Conservation (phyloP, 2,888 invertebrate genomes). For the Dioctria rufipes region DNA sequence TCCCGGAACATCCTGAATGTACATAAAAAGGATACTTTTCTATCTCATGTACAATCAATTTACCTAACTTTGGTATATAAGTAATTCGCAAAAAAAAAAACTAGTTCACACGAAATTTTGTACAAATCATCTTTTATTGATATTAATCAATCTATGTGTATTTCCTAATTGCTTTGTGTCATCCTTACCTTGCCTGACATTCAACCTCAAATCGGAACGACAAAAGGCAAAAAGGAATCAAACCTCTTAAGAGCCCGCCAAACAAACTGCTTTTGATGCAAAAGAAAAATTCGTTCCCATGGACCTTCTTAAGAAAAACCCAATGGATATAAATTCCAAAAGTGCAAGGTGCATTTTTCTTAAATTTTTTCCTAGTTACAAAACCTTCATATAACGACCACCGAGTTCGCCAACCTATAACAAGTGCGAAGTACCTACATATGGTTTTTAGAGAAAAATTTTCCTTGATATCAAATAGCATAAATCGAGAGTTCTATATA, state of each 20-base stretch:
- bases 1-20: no score
- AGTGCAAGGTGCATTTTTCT: slow-evolving; percentile 51
- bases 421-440: no score
- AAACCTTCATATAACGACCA: slow-evolving; percentile 2
- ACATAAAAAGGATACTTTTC: not conserved
- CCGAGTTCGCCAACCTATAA: slow-evolving; percentile 33
- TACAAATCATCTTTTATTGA: slow-evolving; percentile 44
- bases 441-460: not conserved
- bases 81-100: not conserved
- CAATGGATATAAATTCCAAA: slow-evolving; percentile 41
- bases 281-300: slow-evolving; percentile 27
- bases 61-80: not conserved
- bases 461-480: slow-evolving; percentile 29
- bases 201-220: slow-evolving; percentile 7
- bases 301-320: slow-evolving; percentile 52
- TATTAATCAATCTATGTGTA: slow-evolving; percentile 12
- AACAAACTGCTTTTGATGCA: slow-evolving; percentile 47
- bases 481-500: not conserved
- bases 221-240: slow-evolving; percentile 54
- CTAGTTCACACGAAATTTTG: slow-evolving; percentile 8
- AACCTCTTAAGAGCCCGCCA: slow-evolving; percentile 57
- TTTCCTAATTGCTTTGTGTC: slow-evolving; percentile 43
- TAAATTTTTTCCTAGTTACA: slow-evolving; percentile 12
- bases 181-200: slow-evolving; percentile 9
- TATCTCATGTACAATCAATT: not conserved